phyloP scores from a whole-genome alignment of 2,888 invertebrate genomes.

The Caenorhabditis sp. region DNA sequence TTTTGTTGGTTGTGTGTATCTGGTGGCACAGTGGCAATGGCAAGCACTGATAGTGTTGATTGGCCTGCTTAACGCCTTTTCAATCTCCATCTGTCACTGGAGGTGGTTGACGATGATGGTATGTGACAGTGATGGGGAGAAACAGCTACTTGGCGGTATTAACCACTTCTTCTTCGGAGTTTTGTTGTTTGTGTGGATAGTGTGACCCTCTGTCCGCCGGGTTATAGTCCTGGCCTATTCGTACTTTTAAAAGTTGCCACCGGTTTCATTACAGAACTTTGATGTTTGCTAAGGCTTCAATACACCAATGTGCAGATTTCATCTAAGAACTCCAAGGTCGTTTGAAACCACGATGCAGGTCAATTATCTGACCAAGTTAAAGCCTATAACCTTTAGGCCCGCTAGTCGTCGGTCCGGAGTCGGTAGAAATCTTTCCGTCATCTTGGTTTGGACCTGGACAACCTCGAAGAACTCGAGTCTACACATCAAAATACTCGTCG shows the following conservation, averaged over 20 bases:
- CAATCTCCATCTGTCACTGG: constrained; percentile 39
- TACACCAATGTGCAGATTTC: not conserved
- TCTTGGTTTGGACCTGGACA: too few species aligned
- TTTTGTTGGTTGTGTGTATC: constrained; percentile 37
- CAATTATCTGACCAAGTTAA: too few species aligned
- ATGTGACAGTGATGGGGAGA: constrained; percentile 31
- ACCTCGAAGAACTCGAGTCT: too few species aligned
- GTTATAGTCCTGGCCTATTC: constrained; percentile 7
- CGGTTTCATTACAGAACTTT: constrained; percentile 5
- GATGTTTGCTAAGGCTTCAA: not conserved
- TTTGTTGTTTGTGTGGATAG: constrained; percentile 19
- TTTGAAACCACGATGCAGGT: too few species aligned
- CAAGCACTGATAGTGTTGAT: constrained; percentile 20
- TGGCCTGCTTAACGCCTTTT: constrained; percentile 43
- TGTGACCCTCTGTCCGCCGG: constrained; percentile 25
- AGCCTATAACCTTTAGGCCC: too few species aligned
- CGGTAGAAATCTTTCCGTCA: too few species aligned
- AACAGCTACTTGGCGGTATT: constrained; percentile 20
- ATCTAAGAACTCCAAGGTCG: too few species aligned
- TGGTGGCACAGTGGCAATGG: constrained; percentile 15
- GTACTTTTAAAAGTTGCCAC: constrained; percentile 33
- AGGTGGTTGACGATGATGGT: constrained; percentile 41
- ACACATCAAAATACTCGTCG: not conserved
- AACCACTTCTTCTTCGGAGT: constrained; percentile 36
- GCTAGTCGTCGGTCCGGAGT: too few species aligned